Evolutionary conservation across 92 coral and sea anemone genomes (phyloP), one percentile per base, ranked within the genome.

Genomic region (Heteractis magnifica): DNA sequence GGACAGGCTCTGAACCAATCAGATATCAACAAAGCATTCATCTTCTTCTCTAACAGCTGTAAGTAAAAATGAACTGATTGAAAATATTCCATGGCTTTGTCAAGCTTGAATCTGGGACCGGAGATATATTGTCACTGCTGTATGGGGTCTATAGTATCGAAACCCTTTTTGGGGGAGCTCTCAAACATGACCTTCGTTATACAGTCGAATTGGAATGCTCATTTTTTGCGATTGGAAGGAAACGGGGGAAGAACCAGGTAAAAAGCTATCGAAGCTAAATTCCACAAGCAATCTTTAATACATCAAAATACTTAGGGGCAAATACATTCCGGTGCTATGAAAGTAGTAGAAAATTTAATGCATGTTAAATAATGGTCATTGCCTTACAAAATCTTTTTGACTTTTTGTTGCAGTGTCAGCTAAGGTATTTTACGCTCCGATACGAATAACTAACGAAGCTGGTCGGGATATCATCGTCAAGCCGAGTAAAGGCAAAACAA

Each of bases 1-100:
- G 91, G 89, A 4, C 93, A 90, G 65, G 86, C 90, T 65, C 79
- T 97, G 65, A 49, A 83, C 49, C 95, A 94, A 82, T 89, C 84
- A 51, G 99, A 97, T 51, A 98, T 97, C 59, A 84, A 94, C 82
- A 88, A 92, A 15, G 97, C 98, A 0, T 97, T 86, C 76, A 90
- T 97, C 13, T 97, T 97, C 88, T 97, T 97, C 87, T 97, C 98
- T 94, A 89, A 91, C 77, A 91, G 99, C 13, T 60, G 99, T 96
- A 79, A 93, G 98, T 93, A 20, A 6, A 34, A 34, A 16, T 1
- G 18, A 65, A 16, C 6, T 1, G 14, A 59, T 34, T 34, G 44
- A 34, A 16, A 65, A 65, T 65, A 65, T 65, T 65, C 7, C 16
- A 65, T 8, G 8, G 10, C 48, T 23, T 26, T 23, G 10, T n/a